Conservation (phyloP, 1,140 invertebrate species). For the Halictus rubicundus region DNA sequence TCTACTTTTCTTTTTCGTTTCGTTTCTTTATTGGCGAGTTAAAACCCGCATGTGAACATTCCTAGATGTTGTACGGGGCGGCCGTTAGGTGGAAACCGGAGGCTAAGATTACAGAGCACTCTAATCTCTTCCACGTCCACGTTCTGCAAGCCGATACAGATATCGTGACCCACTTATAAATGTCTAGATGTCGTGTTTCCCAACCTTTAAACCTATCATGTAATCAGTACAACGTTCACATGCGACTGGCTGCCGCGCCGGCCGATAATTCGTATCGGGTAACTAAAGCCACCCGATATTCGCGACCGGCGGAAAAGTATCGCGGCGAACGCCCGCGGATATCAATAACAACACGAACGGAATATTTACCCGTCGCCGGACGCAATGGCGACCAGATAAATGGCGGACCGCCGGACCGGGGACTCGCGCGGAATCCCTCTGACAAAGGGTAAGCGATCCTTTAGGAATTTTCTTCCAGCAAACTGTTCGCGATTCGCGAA, state of each 20-base stretch:
- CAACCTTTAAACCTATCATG: constrained; percentile 49
- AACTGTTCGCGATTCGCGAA: no score
- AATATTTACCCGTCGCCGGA: constrained; percentile 13
- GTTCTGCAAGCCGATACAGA: constrained; percentile 52
- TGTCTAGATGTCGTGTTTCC: constrained; percentile 52
- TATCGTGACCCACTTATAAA: constrained; percentile 62
- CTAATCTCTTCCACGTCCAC: constrained; percentile 30
- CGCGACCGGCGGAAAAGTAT: constrained; percentile 21
- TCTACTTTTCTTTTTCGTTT: no score
- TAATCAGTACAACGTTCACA: constrained; percentile 49
- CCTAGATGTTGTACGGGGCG: constrained; percentile 40
- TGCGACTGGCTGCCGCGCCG: constrained; percentile 28
- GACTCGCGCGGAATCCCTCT: no score
- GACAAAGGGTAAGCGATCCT: no score
- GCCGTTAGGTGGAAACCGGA: constrained; percentile 35
- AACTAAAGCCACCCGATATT: constrained; percentile 42
- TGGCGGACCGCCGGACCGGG: not conserved
- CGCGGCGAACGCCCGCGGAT: not conserved
- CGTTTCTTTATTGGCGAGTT: constrained; percentile 27
- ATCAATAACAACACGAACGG: constrained; percentile 40
- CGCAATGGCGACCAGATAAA: constrained; percentile 18
- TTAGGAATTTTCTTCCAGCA: no score
- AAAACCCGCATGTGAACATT: constrained; percentile 42
- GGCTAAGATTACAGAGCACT: constrained; percentile 33
- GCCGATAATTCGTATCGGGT: constrained; percentile 45